These are phyloP conservation scores for Stenurella melanura DNA, from an alignment of 2,888 invertebrate genomes.

Conservation along the genomic window DNA sequence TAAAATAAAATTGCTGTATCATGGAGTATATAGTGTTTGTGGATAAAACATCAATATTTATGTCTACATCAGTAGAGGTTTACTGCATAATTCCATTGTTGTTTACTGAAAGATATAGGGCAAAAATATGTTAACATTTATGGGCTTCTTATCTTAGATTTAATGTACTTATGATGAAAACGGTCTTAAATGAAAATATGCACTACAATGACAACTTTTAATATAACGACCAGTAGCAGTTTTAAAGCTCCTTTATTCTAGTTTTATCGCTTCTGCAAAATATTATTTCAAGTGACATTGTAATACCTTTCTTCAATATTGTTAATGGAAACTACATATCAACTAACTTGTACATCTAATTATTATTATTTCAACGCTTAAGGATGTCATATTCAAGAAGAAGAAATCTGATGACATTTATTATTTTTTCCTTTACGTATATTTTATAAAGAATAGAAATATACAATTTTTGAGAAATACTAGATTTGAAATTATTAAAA, in stretches of 20 bases:
- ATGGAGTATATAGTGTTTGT: not conserved
- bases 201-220: not conserved
- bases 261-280: not conserved
- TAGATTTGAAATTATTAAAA: too few relatives aligned
- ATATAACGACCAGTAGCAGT: not conserved
- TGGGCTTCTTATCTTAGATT: not conserved
- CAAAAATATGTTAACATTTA: constrained; percentile 4
- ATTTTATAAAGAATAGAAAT: too few relatives aligned
- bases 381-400: too few relatives aligned
- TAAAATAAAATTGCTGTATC: not conserved
- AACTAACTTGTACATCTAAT: too few relatives aligned
- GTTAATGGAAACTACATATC: too few relatives aligned
- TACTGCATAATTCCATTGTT: not conserved
- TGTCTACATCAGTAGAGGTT: not conserved
- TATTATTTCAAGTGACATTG: not conserved
- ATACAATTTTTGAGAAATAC: too few relatives aligned
- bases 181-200: not conserved
- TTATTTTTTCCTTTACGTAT: too few relatives aligned
- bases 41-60: not conserved
- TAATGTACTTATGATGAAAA: constrained; percentile 4
- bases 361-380: too few relatives aligned
- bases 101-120: not conserved
- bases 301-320: not conserved
- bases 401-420: too few relatives aligned
- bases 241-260: not conserved